Evolutionary conservation across 2,113 vertebrate genomes (phyloP), one percentile per base, ranked within the genome.

Genomic region (Limanda limanda): DNA sequence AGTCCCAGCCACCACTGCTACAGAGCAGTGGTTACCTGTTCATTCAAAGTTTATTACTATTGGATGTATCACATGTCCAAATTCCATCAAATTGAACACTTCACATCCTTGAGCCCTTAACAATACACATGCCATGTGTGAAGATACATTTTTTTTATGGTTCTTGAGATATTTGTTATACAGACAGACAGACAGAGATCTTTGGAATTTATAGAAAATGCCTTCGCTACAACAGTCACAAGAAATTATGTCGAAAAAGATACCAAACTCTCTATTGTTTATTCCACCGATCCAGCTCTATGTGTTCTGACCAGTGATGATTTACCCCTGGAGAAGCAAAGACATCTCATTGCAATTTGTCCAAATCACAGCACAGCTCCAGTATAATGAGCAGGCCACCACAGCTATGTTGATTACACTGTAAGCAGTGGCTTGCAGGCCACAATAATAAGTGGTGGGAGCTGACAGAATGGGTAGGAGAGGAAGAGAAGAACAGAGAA

Each of bases 281-380:
- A 74, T 83, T 83, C 81, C 74, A n/a, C n/a, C 57, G 63, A 76
- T 90, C 87, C 89, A 92, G 82, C 78, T 77, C 70, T 56, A 55
- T 86, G 81, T 80, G 79, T 90, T 80, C 63, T 70, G 86, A 86
- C 87, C 72, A 71, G 84, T 92, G 91, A 92, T 92, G 48, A 18
- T 89, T 78, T 80, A 52, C 63, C 42, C n/a, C 61, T 65, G 67
- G 65, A 73, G 73, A 78, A 86, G 82, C 65, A 21, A 87, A 69
- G 75, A 89, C 89, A 92, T 91, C 83, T 86, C 79, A 78, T 85
- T 21, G 35, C 80, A 91, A 92, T 93, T 93, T 92, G 92, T 93
- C 88, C 78, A 90, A 86, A 89, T 88, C 89, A 84, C 78, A 84
- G 76, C 82, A 2, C 47, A 77, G 75, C 58, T 70, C 65, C 72